Conservation (phyloP, 2,797 vertebrate genomes). For the Nannoperca australis region DNA sequence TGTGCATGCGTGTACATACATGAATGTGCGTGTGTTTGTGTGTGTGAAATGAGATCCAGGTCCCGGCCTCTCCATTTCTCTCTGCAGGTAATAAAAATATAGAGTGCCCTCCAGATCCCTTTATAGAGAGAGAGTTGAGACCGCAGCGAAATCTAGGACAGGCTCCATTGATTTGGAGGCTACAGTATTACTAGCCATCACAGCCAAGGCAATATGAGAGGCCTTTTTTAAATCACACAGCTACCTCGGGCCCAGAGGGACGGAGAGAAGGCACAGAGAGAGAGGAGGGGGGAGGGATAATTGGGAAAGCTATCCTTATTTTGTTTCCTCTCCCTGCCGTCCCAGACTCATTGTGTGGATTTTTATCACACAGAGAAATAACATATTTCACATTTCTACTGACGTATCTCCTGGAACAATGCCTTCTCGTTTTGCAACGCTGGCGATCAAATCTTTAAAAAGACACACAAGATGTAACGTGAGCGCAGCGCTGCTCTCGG, state of each 20-base stretch:
- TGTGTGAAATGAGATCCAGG: constrained; percentile 82
- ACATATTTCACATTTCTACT: constrained; percentile 40
- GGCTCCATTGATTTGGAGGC: constrained; percentile 87
- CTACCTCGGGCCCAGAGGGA: constrained; percentile 74
- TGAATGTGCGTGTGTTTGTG: constrained; percentile 22
- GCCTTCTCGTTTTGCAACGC: constrained; percentile 3
- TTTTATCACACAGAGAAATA: constrained; percentile 38
- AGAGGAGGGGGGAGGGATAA: constrained; percentile 42
- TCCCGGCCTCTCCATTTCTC: constrained; percentile 83
- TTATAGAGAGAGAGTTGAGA: constrained; percentile 85
- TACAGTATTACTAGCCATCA: constrained; percentile 86
- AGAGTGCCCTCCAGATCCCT: constrained; percentile 86
- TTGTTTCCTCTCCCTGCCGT: constrained; percentile 59
- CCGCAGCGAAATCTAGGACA: constrained; percentile 84
- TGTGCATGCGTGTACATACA: constrained; percentile 1
- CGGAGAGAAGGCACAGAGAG: constrained; percentile 42
- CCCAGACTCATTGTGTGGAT: constrained; percentile 14
- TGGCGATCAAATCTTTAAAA: constrained; percentile 16
- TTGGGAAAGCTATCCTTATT: constrained; percentile 70
- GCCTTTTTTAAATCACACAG: constrained; percentile 81
- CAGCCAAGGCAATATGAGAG: constrained; percentile 84
- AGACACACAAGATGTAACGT: constrained; percentile 8
- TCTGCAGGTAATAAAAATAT: constrained; percentile 86
- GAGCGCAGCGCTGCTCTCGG: neutral
- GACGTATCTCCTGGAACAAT: constrained; percentile 23